Base-by-base conservation (phyloP, 2,113 vertebrate species). In the Sceloporus tristichus region DNA sequence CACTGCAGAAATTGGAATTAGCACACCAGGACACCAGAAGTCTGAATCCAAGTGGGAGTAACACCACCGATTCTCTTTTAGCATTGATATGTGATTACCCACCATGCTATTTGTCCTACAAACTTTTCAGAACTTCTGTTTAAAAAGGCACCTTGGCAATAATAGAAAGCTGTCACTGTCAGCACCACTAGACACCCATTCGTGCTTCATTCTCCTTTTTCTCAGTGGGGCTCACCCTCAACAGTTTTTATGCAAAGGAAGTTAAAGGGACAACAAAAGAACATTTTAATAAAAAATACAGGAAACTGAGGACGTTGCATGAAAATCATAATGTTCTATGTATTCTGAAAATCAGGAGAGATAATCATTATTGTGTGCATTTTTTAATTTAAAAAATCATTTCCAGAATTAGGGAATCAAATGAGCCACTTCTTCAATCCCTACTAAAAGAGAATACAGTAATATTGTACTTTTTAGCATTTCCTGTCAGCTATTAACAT, bases 121-220 rank as follows among this genome's bases (percentile, higher is more conserved):
- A 70, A 81, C 78, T 88, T 93, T 10, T 87, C 3, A 62, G 13
- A 40, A 88, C 70, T 79, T 89, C 9, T 86, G 19, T 80, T 90
- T 25, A 74, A 71, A 87, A 86, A 77, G 38, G 42, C 5, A 87
- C 9, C 29, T 86, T 84, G 34, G 21, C 40, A 40, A 65, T 82
- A 83, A 86, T 48, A 65, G 66, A 23, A 0, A 90, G 83, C 88
- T 84, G 48, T 10, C 91, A 59, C 27, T 40, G 79, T 68, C 4
- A 42, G 5, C 9, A 38, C 62, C 3, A 21, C 8, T 42, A 85
- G 40, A 70, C 80, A 53, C 87, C 70, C 79, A 19, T 53, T 90
- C 25, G 90, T 40, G 85, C n/a, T 54, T 21, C 21, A 48, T 76
- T 89, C 89, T 87, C 42, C 65, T 25, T 65, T 90, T 42, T 82